Conservation (phyloP, 2,113 vertebrate species). For the Pollimyrus isidori region DNA sequence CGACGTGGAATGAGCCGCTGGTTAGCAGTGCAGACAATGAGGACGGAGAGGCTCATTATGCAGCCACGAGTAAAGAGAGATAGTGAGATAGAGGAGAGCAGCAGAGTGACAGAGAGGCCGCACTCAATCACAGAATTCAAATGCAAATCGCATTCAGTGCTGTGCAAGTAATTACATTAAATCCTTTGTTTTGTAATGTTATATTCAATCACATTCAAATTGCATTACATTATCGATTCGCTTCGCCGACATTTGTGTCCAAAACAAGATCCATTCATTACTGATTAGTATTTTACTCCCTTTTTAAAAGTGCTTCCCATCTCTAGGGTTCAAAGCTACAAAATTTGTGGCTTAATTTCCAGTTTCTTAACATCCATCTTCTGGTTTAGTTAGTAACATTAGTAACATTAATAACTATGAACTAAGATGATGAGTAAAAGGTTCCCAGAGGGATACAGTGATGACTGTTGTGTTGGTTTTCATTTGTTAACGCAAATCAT, state of each 20-base stretch:
- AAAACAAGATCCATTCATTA: conserved; percentile 7
- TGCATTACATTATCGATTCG: conserved; percentile 5
- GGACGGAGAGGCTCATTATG: not conserved
- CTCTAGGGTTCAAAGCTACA: not conserved
- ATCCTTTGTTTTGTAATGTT: not conserved
- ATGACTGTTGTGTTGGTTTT: not conserved
- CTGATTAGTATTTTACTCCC: not conserved
- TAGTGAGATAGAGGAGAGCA: not conserved
- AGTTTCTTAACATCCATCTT: not conserved
- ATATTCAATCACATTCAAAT: conserved; percentile 17
- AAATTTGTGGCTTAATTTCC: too few species aligned
- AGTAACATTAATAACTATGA: not conserved
- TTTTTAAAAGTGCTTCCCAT: not conserved
- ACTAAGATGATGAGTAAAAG: not conserved
- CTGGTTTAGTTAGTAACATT: not conserved
- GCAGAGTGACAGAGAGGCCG: not conserved
- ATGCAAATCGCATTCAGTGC: not conserved
- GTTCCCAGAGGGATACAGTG: not conserved
- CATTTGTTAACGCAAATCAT: not conserved
- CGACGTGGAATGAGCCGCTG: too few species aligned
- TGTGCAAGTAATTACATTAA: conserved; percentile 10
- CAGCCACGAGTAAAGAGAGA: not conserved
- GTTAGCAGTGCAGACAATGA: conserved; percentile 4
- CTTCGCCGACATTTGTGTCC: not conserved
- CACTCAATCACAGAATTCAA: conserved; percentile 2